Evolutionary conservation across 1,140 invertebrate species (phyloP).

Genomic region (Cecropterus lyciades): DNA sequence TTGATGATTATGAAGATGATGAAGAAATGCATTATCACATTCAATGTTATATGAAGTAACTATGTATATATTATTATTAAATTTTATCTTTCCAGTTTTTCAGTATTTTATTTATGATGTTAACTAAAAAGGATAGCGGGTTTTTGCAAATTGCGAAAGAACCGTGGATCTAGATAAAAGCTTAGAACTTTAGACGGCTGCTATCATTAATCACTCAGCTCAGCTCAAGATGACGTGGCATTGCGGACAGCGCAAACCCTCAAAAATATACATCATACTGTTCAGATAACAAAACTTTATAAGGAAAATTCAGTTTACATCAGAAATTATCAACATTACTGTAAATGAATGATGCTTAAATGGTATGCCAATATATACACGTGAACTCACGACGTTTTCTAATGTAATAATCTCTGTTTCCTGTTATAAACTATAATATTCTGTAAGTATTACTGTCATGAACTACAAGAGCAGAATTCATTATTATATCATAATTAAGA

Average conservation of each 20-base stretch:
- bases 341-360: background rate
- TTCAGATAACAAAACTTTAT: conserved; percentile 13
- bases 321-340: background rate
- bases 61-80: no score
- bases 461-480: no score
- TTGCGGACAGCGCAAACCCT: conserved; percentile 14
- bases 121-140: background rate
- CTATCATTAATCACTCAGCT: conserved; percentile 28
- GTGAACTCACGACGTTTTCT: no score
- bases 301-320: conserved; percentile 6
- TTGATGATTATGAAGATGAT: no score
- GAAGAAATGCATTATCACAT: no score
- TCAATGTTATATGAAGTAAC: no score
- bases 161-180: conserved; percentile 14
- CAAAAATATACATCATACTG: conserved; percentile 25
- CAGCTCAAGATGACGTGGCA: conserved; percentile 26
- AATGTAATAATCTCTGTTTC: no score
- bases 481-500: background rate
- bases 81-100: no score
- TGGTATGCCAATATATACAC: background rate
- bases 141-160: conserved; percentile 3
- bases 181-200: conserved; percentile 13
- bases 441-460: no score
- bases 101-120: no score
- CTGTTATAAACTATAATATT: no score